phyloP scores from a whole-genome alignment of 1,140 invertebrate species.

The Copidosoma floridanum region DNA sequence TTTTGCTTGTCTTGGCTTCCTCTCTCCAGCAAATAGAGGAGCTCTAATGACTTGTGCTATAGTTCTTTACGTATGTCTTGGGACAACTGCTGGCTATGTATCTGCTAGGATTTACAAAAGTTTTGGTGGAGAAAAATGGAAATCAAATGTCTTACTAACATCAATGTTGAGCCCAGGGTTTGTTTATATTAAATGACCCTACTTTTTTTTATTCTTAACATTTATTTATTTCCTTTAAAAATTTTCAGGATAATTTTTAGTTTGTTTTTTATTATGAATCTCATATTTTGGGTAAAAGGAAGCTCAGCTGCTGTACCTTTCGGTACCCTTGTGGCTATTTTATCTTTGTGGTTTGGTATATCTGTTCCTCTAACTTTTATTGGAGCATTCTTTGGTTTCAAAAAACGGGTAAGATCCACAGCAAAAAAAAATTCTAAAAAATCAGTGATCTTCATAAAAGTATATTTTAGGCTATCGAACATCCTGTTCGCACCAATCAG shows the following conservation, averaged over 20 bases:
- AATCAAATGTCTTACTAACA: slow-evolving; percentile 94
- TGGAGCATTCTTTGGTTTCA: slow-evolving; percentile 97
- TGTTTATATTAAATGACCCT: no score
- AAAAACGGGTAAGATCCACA: slow-evolving; percentile 77
- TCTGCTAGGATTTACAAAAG: slow-evolving; percentile 97
- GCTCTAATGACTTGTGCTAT: slow-evolving; percentile 97
- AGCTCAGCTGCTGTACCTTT: slow-evolving; percentile 97
- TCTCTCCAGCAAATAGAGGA: slow-evolving; percentile 97
- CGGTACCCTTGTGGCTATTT: slow-evolving; percentile 92
- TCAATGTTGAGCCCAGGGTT: slow-evolving; percentile 94
- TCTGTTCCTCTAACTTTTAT: slow-evolving; percentile 97
- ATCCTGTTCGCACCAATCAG: slow-evolving; percentile 97
- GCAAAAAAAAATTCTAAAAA: background rate
- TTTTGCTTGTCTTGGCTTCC: slow-evolving; percentile 96
- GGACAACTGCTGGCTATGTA: slow-evolving; percentile 93
- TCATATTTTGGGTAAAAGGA: slow-evolving; percentile 91
- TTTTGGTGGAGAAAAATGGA: slow-evolving; percentile 97
- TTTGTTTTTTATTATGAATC: slow-evolving; percentile 94
- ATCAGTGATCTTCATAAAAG: no score
- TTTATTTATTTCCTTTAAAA: slow-evolving; percentile 20
- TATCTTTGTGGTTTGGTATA: slow-evolving; percentile 97
- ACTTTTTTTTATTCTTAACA: background rate
- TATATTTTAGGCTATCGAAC: slow-evolving; percentile 77
- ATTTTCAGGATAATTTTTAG: slow-evolving; percentile 84
- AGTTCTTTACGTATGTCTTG: slow-evolving; percentile 92